phyloP scores from a whole-genome alignment of 1,140 invertebrate genomes.

The Goniozus legneri region DNA sequence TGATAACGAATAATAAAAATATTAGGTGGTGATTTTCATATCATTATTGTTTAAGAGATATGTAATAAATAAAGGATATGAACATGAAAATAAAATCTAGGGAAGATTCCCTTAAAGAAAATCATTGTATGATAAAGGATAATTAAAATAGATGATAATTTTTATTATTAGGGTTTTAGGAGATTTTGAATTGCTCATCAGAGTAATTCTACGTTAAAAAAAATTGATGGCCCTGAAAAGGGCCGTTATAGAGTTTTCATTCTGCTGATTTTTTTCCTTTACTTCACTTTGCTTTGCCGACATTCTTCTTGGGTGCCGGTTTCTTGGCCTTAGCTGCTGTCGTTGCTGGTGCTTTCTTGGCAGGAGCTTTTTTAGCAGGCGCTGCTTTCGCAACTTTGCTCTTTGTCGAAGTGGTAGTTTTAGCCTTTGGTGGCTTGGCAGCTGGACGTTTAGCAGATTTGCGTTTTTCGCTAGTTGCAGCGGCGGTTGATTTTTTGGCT shows the following conservation, averaged over 20 bases:
- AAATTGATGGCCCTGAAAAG: conserved; percentile 17
- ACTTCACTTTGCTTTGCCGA: conserved; percentile 12
- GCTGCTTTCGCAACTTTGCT: conserved; percentile 3
- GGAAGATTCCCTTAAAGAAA: no score
- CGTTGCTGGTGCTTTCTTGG: conserved; percentile 5
- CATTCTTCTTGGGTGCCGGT: conserved; percentile 6
- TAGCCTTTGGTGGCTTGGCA: conserved; percentile 21
- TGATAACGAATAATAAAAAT: no score
- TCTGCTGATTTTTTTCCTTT: not conserved
- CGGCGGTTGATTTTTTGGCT: conserved; percentile 9
- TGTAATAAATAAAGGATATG: no score
- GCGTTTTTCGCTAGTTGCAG: conserved; percentile 10
- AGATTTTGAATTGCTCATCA: no score
- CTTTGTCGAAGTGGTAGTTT: conserved; percentile 12
- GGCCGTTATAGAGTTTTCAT: conserved; percentile 9
- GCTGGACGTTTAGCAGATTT: conserved; percentile 18
- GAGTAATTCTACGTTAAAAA: conserved; percentile 11
- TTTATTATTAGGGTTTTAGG: no score
- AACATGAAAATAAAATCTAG: no score
- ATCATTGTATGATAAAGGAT: no score
- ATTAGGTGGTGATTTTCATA: no score
- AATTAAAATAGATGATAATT: no score
- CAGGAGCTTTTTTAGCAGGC: not conserved
- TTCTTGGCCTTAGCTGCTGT: conserved; percentile 7
- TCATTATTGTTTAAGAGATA: no score